These are phyloP conservation scores for Polyergus mexicanus DNA, from an alignment of 1,140 invertebrate species.

Conservation along the genomic window DNA sequence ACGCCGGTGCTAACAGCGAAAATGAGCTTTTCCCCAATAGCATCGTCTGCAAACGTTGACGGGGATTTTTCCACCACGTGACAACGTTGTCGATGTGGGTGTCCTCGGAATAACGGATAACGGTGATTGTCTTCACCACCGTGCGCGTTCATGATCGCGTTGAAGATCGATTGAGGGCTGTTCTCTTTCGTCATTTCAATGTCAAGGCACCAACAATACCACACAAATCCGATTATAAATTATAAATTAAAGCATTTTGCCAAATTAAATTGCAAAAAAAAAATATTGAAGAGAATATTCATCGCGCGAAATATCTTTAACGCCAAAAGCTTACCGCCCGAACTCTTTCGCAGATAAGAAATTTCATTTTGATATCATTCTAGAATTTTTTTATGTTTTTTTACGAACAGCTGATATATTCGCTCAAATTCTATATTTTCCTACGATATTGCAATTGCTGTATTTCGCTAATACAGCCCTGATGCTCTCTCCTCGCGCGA, in stretches of 20 bases:
- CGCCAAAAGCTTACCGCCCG: too few species aligned
- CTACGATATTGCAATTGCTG: not conserved
- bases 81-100: not conserved
- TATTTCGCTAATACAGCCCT: not conserved
- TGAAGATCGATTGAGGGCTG: not conserved
- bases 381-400: not conserved
- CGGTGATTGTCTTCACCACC: slow-evolving; percentile 18
- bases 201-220: not conserved
- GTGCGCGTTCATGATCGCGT: slow-evolving; percentile 18
- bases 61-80: not conserved
- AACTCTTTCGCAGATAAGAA: not conserved
- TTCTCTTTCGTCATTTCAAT: not conserved
- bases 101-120: slow-evolving; percentile 27
- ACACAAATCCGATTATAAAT: not conserved
- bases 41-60: slow-evolving; percentile 35
- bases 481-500: slow-evolving; percentile 32
- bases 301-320: not conserved
- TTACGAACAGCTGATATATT: too few species aligned
- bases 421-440: not conserved
- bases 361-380: not conserved
- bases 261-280: not conserved
- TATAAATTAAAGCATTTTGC: not conserved
- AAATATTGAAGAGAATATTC: not conserved
- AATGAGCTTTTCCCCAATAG: slow-evolving; percentile 77
- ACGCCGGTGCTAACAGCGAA: slow-evolving; percentile 73